Evolutionary conservation across 2,113 vertebrate genomes (phyloP).

Genomic region (Herpailurus yagouaroundi): DNA sequence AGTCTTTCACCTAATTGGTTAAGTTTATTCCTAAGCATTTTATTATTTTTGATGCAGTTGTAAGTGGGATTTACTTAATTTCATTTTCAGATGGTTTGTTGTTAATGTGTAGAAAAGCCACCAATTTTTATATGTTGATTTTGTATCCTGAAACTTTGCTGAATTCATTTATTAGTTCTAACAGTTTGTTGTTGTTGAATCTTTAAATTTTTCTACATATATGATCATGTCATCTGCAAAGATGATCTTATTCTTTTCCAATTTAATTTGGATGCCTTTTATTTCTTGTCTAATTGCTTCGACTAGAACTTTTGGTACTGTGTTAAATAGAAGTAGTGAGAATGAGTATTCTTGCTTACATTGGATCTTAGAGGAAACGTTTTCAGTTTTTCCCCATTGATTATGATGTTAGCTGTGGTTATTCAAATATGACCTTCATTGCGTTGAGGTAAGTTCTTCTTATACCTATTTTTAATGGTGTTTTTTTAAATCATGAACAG

Average conservation of each 20-base stretch:
- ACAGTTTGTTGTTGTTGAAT: background rate
- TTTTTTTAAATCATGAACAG: background rate
- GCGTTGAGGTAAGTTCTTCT: background rate
- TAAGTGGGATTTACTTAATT: background rate
- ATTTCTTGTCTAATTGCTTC: background rate
- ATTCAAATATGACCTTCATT: background rate
- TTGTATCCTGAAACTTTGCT: background rate
- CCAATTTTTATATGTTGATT: background rate
- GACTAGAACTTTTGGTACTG: background rate
- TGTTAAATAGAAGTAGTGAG: background rate
- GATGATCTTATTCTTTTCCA: background rate
- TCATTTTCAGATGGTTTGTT: background rate
- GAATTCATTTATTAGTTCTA: background rate
- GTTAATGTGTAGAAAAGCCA: background rate
- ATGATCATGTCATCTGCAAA: background rate
- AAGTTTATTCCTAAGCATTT: slow-evolving; percentile 2
- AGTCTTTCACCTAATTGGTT: background rate
- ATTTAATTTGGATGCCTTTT: background rate
- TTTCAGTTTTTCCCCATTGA: background rate
- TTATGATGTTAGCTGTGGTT: background rate
- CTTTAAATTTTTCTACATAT: background rate
- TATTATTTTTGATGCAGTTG: background rate
- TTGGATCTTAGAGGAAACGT: background rate
- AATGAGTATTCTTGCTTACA: background rate
- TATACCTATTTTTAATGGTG: background rate